Evolutionary conservation across 2,888 invertebrate species (phyloP).

Genomic region (Uropetala carovei): DNA sequence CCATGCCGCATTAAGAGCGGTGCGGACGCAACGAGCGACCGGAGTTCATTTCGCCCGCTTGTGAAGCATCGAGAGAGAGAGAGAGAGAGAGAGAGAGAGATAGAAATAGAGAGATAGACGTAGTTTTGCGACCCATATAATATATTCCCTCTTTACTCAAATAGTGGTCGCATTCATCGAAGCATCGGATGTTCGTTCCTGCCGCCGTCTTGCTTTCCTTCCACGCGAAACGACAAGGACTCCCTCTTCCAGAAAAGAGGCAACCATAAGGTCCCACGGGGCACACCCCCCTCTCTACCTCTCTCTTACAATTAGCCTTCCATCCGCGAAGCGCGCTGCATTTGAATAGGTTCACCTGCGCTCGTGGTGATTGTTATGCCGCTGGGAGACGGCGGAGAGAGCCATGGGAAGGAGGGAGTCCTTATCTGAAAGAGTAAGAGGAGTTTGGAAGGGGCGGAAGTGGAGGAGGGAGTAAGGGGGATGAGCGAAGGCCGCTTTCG

Average conservation of each 20-base stretch:
- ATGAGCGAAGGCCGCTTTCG: too few relatives aligned
- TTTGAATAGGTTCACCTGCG: too few relatives aligned
- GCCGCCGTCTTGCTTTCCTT: background rate
- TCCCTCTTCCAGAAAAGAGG: background rate
- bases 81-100: background rate
- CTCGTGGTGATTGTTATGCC: too few relatives aligned
- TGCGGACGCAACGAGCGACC: background rate
- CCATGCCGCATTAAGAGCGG: background rate
- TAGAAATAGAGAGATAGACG: too few relatives aligned
- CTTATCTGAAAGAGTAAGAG: too few relatives aligned
- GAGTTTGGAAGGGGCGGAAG: too few relatives aligned
- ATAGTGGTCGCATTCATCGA: background rate
- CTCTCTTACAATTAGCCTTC: too few relatives aligned
- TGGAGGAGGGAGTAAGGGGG: too few relatives aligned
- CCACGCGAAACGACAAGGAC: background rate
- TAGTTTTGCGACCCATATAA: constrained; percentile 1
- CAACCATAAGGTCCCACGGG: background rate
- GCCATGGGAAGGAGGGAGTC: too few relatives aligned
- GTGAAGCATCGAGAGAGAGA: background rate
- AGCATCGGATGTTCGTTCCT: constrained; percentile 11
- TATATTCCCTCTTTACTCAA: constrained; percentile 9
- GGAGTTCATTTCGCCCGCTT: background rate
- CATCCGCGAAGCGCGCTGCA: too few relatives aligned
- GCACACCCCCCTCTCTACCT: background rate
- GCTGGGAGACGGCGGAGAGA: too few relatives aligned